These are phyloP conservation scores for Alloplasta piceator DNA, from an alignment of 2,888 invertebrate genomes.

Conservation along the genomic window DNA sequence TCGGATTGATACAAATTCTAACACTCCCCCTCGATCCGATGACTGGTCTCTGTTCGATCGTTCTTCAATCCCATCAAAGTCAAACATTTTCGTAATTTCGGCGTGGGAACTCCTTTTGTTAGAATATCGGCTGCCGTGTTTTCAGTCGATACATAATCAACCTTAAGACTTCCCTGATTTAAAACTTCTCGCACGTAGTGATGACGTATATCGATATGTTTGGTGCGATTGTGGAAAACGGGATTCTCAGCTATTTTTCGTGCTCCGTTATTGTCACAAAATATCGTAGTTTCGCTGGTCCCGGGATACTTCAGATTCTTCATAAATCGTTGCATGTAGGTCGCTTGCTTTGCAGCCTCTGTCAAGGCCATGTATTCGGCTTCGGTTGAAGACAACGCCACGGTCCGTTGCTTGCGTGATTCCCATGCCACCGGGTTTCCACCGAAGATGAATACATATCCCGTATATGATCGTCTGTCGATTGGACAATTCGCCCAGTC, in stretches of 20 bases:
- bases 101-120: constrained; percentile 22
- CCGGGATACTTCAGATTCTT: background rate
- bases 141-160: constrained; percentile 21
- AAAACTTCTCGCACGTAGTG: constrained; percentile 37
- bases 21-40: constrained; percentile 5
- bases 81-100: background rate
- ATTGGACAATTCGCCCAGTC: constrained; percentile 66
- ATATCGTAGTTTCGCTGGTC: constrained; percentile 9
- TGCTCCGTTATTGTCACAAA: constrained; percentile 61
- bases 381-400: too few species aligned
- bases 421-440: constrained; percentile 56
- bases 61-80: background rate
- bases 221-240: constrained; percentile 51
- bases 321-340: constrained; percentile 44
- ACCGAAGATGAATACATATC: constrained; percentile 57
- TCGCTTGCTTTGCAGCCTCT: constrained; percentile 54
- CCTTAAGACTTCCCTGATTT: constrained; percentile 1
- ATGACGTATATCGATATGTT: constrained; percentile 56
- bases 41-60: background rate
- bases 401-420: constrained; percentile 55
- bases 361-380: constrained; percentile 55
- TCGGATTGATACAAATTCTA: background rate
- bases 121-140: constrained; percentile 41
- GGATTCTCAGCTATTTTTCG: constrained; percentile 53
- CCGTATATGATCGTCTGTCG: constrained; percentile 65